phyloP scores from a whole-genome alignment of 1,140 invertebrate genomes.

The Monomorium pharaonis region DNA sequence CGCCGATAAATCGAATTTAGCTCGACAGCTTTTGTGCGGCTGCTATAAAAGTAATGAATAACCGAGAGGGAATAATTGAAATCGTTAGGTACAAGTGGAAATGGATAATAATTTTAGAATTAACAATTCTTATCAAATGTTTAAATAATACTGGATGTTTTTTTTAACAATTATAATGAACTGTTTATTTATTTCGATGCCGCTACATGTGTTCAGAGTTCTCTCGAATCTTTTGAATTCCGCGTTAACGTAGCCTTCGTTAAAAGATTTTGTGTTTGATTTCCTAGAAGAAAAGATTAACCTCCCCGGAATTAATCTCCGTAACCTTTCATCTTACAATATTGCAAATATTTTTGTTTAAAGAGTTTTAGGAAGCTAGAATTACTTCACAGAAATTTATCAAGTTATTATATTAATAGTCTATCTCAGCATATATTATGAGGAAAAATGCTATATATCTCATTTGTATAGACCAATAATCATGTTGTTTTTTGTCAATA shows the following conservation, averaged over 20 bases:
- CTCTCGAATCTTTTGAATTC: neutral
- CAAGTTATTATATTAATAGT: no score
- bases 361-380: neutral
- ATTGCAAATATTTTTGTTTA: neutral
- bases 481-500: neutral
- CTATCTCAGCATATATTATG: no score
- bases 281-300: slow-evolving; percentile 3
- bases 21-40: neutral
- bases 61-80: neutral
- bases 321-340: slow-evolving; percentile 5
- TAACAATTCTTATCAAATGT: neutral
- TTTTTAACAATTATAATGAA: neutral
- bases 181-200: neutral
- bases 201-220: neutral
- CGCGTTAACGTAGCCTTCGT: neutral
- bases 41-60: neutral
- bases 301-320: neutral
- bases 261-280: slow-evolving; percentile 10
- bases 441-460: no score
- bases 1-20: slow-evolving; percentile 29
- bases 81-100: neutral
- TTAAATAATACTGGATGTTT: neutral
- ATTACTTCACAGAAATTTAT: no score
- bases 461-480: no score
- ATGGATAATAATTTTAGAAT: neutral